These are phyloP conservation scores for Whitmania pigra DNA, from an alignment of 1,140 invertebrate species.

Conservation along the genomic window DNA sequence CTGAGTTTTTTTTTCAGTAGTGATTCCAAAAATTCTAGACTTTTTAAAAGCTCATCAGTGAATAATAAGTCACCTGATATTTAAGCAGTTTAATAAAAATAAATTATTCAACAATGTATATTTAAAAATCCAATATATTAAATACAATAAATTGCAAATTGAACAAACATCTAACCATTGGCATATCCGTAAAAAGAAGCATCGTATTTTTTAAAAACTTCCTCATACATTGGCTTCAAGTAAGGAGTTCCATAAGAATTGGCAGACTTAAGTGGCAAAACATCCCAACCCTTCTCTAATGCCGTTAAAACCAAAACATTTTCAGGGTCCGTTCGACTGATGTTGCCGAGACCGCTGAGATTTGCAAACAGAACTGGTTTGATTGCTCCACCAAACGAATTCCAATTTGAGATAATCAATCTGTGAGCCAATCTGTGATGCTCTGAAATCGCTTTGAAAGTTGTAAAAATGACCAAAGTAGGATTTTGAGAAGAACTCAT, in stretches of 20 bases:
- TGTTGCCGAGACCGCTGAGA: neutral
- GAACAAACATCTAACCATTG: conserved; percentile 22
- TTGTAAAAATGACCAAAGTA: neutral
- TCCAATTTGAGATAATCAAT: conserved; percentile 8
- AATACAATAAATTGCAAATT: too few relatives aligned
- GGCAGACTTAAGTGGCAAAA: too few relatives aligned
- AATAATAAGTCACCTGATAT: neutral
- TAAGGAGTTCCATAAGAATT: conserved; percentile 19
- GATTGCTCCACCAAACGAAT: neutral
- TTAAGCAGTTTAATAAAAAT: neutral
- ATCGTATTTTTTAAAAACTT: conserved; percentile 12
- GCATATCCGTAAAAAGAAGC: too few relatives aligned
- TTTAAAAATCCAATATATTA: too few relatives aligned
- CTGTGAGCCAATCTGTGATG: too few relatives aligned
- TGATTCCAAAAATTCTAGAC: neutral
- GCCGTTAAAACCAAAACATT: too few relatives aligned
- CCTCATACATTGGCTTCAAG: conserved; percentile 15
- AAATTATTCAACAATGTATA: neutral
- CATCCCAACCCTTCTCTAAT: too few relatives aligned
- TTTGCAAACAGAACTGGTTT: conserved; percentile 11
- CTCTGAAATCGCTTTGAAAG: too few relatives aligned
- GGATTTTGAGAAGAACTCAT: neutral
- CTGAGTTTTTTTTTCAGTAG: neutral
- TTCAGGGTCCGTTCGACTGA: too few relatives aligned
- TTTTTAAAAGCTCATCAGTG: neutral